Conservation (phyloP, 37 sponge, comb jelly and placozoan species). For the Halichondria panicea region DNA sequence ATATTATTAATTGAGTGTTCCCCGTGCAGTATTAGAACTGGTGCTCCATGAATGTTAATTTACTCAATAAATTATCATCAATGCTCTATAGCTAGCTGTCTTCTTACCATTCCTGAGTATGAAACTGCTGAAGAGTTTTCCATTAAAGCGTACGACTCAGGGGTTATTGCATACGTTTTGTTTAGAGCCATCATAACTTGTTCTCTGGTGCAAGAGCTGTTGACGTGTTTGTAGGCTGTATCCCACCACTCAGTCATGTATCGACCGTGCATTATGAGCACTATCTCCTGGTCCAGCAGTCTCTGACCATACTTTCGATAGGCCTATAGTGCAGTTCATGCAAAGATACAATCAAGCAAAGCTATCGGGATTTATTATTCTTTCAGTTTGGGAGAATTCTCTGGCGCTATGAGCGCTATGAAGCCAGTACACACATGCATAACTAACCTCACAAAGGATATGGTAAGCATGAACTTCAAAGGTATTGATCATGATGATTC, state of each 20-base stretch:
- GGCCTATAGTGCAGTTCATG: not conserved
- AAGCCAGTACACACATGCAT: no score
- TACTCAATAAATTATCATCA: no score
- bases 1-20: no score
- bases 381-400: no score
- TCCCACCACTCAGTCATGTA: not conserved
- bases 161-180: not conserved
- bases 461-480: conserved; percentile 4
- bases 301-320: not conserved
- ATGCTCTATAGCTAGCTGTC: no score
- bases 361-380: no score
- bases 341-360: not conserved
- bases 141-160: not conserved
- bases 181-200: not conserved
- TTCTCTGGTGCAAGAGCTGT: not conserved
- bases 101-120: not conserved
- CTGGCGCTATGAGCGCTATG: no score
- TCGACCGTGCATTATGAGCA: not conserved
- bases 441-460: conserved; percentile 15
- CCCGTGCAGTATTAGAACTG: not conserved
- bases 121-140: not conserved
- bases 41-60: no score
- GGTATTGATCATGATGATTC: conserved; percentile 17
- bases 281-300: not conserved
- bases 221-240: not conserved